Evolutionary conservation across 92 coral and sea anemone genomes (phyloP).

Genomic region (Heliopora coerulea): DNA sequence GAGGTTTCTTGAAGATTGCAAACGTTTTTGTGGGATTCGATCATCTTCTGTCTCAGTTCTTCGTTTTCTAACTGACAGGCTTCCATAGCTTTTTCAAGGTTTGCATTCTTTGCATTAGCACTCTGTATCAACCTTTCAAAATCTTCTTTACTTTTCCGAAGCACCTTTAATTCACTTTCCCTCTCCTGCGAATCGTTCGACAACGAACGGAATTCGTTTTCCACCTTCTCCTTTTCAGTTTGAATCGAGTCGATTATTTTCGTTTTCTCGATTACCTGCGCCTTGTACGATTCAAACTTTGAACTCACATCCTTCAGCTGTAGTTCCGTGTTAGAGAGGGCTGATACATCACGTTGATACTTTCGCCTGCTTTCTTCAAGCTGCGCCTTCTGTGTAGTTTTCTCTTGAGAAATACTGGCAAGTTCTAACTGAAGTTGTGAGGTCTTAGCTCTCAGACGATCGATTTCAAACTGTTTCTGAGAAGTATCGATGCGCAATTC

Average conservation of each 20-base stretch:
- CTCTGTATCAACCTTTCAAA: slow-evolving; percentile 1
- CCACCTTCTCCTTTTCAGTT: slow-evolving; percentile 69
- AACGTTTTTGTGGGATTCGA: slow-evolving; percentile 10
- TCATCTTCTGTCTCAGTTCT: slow-evolving; percentile 13
- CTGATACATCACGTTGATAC: slow-evolving; percentile 12
- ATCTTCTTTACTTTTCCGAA: slow-evolving; percentile 20
- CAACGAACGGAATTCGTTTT: slow-evolving; percentile 65
- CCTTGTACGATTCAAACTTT: slow-evolving; percentile 25
- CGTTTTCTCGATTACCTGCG: slow-evolving; percentile 14
- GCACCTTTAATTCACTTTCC: slow-evolving; percentile 4
- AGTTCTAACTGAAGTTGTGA: slow-evolving; percentile 31
- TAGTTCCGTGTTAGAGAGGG: neutral
- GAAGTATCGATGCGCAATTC: slow-evolving; percentile 4
- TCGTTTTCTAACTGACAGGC: slow-evolving; percentile 11
- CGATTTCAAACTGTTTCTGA: slow-evolving; percentile 31
- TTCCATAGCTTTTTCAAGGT: slow-evolving; percentile 22
- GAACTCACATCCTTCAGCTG: slow-evolving; percentile 17
- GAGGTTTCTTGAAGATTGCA: slow-evolving; percentile 18
- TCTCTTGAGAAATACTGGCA: slow-evolving; percentile 16
- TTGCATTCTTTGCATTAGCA: slow-evolving; percentile 14
- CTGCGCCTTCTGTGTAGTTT: slow-evolving; percentile 9
- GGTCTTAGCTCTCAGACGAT: slow-evolving; percentile 25
- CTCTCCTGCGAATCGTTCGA: slow-evolving; percentile 55
- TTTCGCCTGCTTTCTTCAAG: slow-evolving; percentile 25
- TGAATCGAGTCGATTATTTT: slow-evolving; percentile 49